A percentile compares a stretch with the other conserved stretches of the same genome.
Evolutionary conservation across 2,113 vertebrate genomes (phyloP).

Genomic region (Chunga burmeisteri): DNA sequence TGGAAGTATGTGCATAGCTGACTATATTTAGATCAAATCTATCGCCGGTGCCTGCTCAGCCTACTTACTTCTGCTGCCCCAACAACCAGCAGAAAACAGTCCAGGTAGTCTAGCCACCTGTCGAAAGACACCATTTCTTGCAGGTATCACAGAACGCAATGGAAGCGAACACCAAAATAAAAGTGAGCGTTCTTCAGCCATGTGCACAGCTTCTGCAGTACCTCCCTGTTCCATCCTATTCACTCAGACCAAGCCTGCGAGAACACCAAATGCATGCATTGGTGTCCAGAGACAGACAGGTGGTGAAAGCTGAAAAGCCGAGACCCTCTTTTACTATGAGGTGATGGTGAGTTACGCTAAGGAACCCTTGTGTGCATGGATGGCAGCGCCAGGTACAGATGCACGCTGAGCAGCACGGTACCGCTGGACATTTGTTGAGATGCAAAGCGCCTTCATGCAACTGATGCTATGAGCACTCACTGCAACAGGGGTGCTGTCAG

Average conservation of each 20-base stretch:
- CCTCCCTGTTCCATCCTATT: neutral
- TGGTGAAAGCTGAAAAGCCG: neutral
- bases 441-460: neutral
- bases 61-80: neutral
- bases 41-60: neutral
- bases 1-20: neutral
- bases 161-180: neutral
- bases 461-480: neutral
- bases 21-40: neutral
- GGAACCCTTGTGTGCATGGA: neutral
- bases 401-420: neutral
- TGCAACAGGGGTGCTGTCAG: neutral
- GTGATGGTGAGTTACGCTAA: neutral
- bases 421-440: neutral
- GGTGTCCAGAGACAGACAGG: neutral
- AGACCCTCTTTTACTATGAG: neutral
- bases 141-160: neutral
- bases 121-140: neutral
- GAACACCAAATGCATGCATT: neutral
- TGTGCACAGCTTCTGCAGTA: neutral
- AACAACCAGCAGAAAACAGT: neutral
- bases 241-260: neutral
- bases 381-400: neutral
- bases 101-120: neutral
- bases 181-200: neutral